Conservation (phyloP, 2,888 invertebrate genomes). For the Rhimphoctona megacephalus region DNA sequence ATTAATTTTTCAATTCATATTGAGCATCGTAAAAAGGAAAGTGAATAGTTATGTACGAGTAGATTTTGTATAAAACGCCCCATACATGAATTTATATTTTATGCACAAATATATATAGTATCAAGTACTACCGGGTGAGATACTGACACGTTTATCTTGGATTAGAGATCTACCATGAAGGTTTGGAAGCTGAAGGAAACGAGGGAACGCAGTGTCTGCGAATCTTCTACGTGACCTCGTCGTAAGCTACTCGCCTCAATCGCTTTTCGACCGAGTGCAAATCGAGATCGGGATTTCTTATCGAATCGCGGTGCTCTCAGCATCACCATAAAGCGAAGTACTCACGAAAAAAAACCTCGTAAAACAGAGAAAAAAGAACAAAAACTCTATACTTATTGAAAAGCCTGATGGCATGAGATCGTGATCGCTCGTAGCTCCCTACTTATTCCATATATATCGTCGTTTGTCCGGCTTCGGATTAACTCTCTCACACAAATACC, state of each 20-base stretch:
- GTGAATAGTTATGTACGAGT: neutral
- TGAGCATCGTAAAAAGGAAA: neutral
- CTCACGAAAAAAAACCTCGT: neutral
- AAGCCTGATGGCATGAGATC: conserved; percentile 35
- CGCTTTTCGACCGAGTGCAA: conserved; percentile 41
- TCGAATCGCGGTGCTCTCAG: conserved; percentile 53
- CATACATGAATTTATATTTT: neutral
- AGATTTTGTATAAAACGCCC: neutral
- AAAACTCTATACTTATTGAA: conserved; percentile 20
- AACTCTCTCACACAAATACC: conserved; percentile 18
- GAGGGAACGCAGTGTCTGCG: conserved; percentile 14
- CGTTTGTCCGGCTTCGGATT: conserved; percentile 41
- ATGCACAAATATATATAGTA: neutral
- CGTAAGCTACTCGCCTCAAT: conserved; percentile 38
- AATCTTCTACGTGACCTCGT: conserved; percentile 59
- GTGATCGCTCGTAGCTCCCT: conserved; percentile 53
- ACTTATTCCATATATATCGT: conserved; percentile 33
- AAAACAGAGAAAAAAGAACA: conserved; percentile 2
- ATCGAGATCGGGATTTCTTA: conserved; percentile 56
- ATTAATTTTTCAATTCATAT: neutral
- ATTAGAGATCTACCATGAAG: conserved; percentile 54
- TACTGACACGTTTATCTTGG: conserved; percentile 53
- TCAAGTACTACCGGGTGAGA: conserved; percentile 40
- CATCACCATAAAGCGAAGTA: conserved; percentile 38
- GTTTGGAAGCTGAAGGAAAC: conserved; percentile 30